Conservation (phyloP, 2,888 invertebrate genomes). For the Hyposoter dolosus region DNA sequence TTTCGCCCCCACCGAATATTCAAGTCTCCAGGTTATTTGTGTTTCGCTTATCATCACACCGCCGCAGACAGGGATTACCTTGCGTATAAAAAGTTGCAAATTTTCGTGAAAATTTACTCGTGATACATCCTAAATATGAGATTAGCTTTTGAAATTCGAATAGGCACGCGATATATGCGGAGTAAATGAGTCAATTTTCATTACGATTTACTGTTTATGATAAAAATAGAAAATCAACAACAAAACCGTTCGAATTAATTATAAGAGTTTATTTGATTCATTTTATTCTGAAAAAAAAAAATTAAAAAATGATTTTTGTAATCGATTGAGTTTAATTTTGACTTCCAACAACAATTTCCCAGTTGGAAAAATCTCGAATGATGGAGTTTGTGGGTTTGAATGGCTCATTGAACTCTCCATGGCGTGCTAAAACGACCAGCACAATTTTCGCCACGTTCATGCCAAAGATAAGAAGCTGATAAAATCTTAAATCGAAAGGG, state of each 20-base stretch:
- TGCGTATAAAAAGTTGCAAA: slow-evolving; percentile 30
- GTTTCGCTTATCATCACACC: slow-evolving; percentile 64
- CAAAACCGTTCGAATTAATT: neutral
- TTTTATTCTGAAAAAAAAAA: no score
- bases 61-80: neutral
- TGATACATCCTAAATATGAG: slow-evolving; percentile 11
- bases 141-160: slow-evolving; percentile 15
- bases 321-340: neutral
- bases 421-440: neutral
- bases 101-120: slow-evolving; percentile 11
- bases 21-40: slow-evolving; percentile 64
- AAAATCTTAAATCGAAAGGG: slow-evolving; percentile 44
- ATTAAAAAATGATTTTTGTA: no score
- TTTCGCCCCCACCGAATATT: slow-evolving; percentile 33
- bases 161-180: neutral
- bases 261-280: no score
- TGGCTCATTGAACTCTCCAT: neutral
- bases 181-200: neutral
- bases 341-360: neutral
- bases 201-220: neutral
- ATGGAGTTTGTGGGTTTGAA: neutral
- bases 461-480: slow-evolving; percentile 63
- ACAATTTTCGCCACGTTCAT: slow-evolving; percentile 43
- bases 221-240: neutral
- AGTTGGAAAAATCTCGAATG: neutral